Percentiles rank a stretch among this genome's conserved stretches.
Conservation (phyloP, 1,140 invertebrate genomes). For the Papilio xuthus region DNA sequence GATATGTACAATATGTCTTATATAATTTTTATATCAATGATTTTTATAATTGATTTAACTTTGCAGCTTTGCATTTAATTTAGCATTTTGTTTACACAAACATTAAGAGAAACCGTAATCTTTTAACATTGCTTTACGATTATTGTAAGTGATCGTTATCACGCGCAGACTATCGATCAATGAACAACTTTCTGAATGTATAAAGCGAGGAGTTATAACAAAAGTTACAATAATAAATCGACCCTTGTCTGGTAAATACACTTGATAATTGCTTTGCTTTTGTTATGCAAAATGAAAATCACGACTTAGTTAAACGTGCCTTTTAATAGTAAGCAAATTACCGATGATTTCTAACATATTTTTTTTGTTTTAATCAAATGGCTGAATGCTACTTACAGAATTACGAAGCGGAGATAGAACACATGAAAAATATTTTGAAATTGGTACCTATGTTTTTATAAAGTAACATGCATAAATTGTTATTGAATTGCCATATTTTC, state of each 20-base stretch:
- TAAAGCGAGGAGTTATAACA: conserved; percentile 11
- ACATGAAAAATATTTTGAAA: too few species aligned
- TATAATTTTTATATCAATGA: too few species aligned
- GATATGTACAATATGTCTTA: too few species aligned
- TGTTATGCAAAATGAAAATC: not conserved
- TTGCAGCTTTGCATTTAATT: too few species aligned
- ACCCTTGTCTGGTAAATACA: not conserved
- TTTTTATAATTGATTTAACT: too few species aligned
- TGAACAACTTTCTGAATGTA: not conserved
- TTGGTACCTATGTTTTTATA: too few species aligned
- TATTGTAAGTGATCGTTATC: not conserved
- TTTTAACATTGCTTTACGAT: not conserved
- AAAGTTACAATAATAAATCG: not conserved
- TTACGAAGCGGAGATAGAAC: too few species aligned
- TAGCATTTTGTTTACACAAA: too few species aligned
- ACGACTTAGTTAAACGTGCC: not conserved
- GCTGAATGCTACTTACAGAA: not conserved
- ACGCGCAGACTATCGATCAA: not conserved
- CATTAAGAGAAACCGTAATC: too few species aligned
- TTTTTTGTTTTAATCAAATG: not conserved
- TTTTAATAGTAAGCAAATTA: not conserved
- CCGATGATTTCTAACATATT: not conserved
- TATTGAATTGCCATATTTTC: too few species aligned
- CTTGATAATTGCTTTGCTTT: conserved; percentile 11
- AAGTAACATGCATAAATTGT: too few species aligned